Base-by-base conservation (phyloP, 2,888 invertebrate species). In the Tipula vernalis region DNA sequence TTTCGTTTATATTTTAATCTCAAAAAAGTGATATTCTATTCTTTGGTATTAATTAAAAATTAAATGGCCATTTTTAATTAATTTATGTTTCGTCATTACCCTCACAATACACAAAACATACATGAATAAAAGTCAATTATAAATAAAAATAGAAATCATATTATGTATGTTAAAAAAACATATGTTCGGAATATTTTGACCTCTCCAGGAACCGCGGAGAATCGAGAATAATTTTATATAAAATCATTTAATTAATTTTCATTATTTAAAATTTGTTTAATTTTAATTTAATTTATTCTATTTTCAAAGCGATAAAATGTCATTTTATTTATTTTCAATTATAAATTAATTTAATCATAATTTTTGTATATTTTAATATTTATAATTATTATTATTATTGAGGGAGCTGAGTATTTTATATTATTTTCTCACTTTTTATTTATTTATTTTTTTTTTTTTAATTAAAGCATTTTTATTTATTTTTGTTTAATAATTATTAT, bases 291-390 rank as follows among this genome's bases (percentile, higher is more conserved):
- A 71, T 71, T 71, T 71, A 71, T 71, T 71, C 71, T 71, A 71
- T 71, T 71, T 71, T 71, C 71, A 71, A 71, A 71, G 71, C 71
- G 71, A 71, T 71, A 71, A 71, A 71, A 71, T 71, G 71, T 71
- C 71, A 71, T 71, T 71, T 71, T 71, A 71, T 71, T 71, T 71
- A 71, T 71, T 10, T 28, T 71, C 71, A 71, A 71, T 71, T 71
- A 71, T 71, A 71, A 71, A 71, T 71, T 71, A 71, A 71, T 71
- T 71, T 28, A 71, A 28, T 28, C 71, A 28, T 71, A 71, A 10
- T 28, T 71, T 57, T 71, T 71, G 18, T 71, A 71, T 71, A 71
- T 18, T 57, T 57, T 71, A 51, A 51, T 71, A 71, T 71, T 71
- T 71, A 71, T 71, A 13, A 28, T 71, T 71, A 71, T 71, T 51